Evolutionary conservation across 2,113 vertebrate species (phyloP).

Genomic region (Pteropus alecto): DNA sequence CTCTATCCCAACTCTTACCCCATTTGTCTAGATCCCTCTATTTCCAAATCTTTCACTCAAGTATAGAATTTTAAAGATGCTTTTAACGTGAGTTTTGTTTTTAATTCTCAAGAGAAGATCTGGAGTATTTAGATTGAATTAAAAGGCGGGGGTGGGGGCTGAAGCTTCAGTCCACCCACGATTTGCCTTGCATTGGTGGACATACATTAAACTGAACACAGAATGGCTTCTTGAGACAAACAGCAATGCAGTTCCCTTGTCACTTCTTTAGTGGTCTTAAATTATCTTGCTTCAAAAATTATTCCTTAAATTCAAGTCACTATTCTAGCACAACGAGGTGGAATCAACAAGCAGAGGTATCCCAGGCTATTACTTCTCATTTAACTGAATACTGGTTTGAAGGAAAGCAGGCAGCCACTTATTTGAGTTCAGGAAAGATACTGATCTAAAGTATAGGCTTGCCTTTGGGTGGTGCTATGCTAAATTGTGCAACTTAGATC

Average conservation of each 20-base stretch:
- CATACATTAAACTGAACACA: background rate
- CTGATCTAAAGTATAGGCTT: background rate
- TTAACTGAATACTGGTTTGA: background rate
- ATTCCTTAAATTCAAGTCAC: background rate
- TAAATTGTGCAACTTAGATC: background rate
- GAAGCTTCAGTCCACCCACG: background rate
- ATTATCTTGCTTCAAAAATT: background rate
- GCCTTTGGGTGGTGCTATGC: background rate
- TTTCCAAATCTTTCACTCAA: background rate
- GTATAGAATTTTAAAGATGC: conserved; percentile 48
- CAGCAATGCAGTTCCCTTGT: background rate
- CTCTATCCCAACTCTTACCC: no score
- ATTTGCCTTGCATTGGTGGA: background rate
- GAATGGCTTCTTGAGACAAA: background rate
- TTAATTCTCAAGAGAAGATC: conserved; percentile 23
- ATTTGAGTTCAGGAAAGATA: background rate
- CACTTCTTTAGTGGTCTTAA: background rate
- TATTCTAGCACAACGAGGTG: background rate
- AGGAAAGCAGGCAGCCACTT: background rate
- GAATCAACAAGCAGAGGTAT: background rate
- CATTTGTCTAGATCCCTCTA: background rate
- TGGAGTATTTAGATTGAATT: background rate
- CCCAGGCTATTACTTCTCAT: background rate
- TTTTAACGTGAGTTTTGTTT: background rate
- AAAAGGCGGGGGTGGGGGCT: background rate